A percentile compares a stretch with the other conserved stretches of the same genome.
phyloP scores from a whole-genome alignment of 2,888 invertebrate species.

The Zele albiditarsus region DNA sequence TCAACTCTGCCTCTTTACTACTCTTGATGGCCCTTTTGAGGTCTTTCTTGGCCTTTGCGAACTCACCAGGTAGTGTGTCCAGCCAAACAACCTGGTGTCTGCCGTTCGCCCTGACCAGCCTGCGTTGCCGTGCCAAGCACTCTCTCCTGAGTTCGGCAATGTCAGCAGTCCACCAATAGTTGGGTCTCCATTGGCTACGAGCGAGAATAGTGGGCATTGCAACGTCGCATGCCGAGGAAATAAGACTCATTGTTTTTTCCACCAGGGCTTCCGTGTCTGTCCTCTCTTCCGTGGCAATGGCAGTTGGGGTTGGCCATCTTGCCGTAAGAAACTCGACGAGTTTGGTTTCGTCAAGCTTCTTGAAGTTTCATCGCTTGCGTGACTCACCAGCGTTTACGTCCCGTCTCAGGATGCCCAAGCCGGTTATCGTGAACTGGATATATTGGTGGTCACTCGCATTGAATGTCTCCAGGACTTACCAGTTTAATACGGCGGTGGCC shows the following conservation, averaged over 20 bases:
- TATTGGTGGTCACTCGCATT: slow-evolving; percentile 42
- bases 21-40: slow-evolving; percentile 23
- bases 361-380: slow-evolving; percentile 34
- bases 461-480: slow-evolving; percentile 34
- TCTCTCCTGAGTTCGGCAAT: slow-evolving; percentile 2
- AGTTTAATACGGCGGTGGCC: slow-evolving; percentile 19
- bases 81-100: not conserved
- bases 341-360: slow-evolving; percentile 18
- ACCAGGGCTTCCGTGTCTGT: not conserved
- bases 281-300: slow-evolving; percentile 2
- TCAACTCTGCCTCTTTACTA: slow-evolving; percentile 23
- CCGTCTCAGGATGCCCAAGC: slow-evolving; percentile 8
- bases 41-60: slow-evolving; percentile 27
- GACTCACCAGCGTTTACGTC: too few relatives aligned
- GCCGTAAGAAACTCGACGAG: slow-evolving; percentile 8
- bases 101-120: slow-evolving; percentile 19
- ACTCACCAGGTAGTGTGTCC: slow-evolving; percentile 10
- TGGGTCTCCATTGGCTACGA: too few relatives aligned
- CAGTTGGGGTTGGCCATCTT: not conserved
- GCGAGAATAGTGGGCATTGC: too few relatives aligned
- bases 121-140: slow-evolving; percentile 24
- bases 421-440: slow-evolving; percentile 21
- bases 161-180: too few relatives aligned
- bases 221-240: too few relatives aligned
- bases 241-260: too few relatives aligned